Percentiles rank a stretch among this genome's conserved stretches.
These are phyloP conservation scores for Aphelocoma californica DNA, from an alignment of 2,797 vertebrate species.

Conservation along the genomic window DNA sequence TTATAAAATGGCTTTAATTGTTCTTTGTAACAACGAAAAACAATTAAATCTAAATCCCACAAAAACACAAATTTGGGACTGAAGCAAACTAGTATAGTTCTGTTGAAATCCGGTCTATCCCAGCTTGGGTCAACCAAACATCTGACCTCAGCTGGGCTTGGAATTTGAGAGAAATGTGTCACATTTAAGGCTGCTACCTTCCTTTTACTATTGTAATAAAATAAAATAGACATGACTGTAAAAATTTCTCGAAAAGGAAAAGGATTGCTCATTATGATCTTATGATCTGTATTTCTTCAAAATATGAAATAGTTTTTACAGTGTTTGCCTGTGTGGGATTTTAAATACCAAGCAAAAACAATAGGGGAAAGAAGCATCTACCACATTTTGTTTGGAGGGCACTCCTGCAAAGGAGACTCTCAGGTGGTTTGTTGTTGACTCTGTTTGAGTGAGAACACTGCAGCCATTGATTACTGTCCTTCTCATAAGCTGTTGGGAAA, in stretches of 20 bases:
- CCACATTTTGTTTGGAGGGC: neutral
- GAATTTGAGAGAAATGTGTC: neutral
- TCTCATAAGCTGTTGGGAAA: neutral
- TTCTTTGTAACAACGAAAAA: neutral
- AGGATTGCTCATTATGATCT: neutral
- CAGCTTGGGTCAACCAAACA: neutral
- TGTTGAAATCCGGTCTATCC: neutral
- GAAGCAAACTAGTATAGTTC: neutral
- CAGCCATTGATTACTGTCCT: neutral
- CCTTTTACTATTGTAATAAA: neutral
- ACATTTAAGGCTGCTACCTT: neutral
- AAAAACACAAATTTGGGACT: neutral
- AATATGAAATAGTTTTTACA: neutral
- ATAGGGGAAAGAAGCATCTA: neutral
- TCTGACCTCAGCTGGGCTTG: neutral
- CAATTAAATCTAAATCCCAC: neutral
- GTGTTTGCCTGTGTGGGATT: neutral
- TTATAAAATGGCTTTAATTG: neutral
- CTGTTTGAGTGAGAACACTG: neutral
- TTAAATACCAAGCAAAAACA: neutral
- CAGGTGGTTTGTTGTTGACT: neutral
- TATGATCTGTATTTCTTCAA: neutral
- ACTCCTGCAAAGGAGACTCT: neutral
- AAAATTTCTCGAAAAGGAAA: neutral
- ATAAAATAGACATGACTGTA: neutral